Evolutionary conservation across 2,888 invertebrate genomes (phyloP).

Genomic region (Helleia helle): DNA sequence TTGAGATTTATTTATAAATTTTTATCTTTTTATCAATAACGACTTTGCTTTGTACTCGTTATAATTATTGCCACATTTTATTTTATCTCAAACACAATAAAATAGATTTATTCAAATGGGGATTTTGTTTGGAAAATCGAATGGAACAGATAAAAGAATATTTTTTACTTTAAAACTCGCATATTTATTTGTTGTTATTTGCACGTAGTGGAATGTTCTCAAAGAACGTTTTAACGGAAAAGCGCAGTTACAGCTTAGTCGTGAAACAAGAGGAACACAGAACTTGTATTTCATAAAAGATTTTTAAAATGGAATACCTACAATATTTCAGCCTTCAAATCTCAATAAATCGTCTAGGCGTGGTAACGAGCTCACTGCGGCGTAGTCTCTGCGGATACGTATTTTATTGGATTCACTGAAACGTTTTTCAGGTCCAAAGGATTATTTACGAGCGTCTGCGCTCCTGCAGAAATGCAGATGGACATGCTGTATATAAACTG

Average conservation of each 20-base stretch:
- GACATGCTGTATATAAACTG: conserved; percentile 35
- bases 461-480: conserved; percentile 68
- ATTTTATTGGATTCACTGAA: conserved; percentile 74
- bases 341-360: conserved; percentile 73
- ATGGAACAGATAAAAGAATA: conserved; percentile 33
- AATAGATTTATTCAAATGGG: neutral
- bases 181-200: conserved; percentile 6
- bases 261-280: conserved; percentile 24
- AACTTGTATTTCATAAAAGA: conserved; percentile 55
- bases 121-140: neutral
- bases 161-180: conserved; percentile 31
- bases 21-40: too few species aligned
- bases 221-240: conserved; percentile 6
- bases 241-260: conserved; percentile 2
- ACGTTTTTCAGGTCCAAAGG: conserved; percentile 72
- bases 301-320: conserved; percentile 66
- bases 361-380: conserved; percentile 72
- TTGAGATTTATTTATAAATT: too few species aligned
- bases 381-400: conserved; percentile 72
- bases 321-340: conserved; percentile 72
- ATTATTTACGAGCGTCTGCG: conserved; percentile 72
- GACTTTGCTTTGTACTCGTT: neutral
- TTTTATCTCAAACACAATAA: neutral
- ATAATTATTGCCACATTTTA: neutral
- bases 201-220: conserved; percentile 1